Evolutionary conservation across 2,797 vertebrate species (phyloP).

Genomic region (Schizopygopsis pylzovi): DNA sequence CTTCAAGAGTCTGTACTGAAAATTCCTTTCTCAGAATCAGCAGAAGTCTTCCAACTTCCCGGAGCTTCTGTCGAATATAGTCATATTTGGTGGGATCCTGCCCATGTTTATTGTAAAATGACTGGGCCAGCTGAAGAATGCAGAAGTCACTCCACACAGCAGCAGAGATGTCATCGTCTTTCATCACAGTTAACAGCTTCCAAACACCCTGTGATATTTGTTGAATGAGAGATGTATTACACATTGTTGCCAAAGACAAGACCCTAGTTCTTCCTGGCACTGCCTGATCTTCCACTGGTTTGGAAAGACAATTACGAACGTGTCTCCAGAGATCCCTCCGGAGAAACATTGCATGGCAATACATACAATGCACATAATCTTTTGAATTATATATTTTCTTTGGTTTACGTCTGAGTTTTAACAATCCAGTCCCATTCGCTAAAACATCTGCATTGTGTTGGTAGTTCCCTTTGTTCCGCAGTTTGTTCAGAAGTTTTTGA

Average conservation of each 20-base stretch:
- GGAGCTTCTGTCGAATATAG: slow-evolving; percentile 51
- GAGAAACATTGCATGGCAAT: slow-evolving; percentile 46
- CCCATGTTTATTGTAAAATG: slow-evolving; percentile 58
- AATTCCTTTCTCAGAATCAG: slow-evolving; percentile 22
- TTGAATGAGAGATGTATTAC: slow-evolving; percentile 32
- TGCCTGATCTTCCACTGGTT: background rate
- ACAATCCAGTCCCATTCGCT: slow-evolving; percentile 23
- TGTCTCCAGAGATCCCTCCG: slow-evolving; percentile 22
- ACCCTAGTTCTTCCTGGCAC: slow-evolving; percentile 15
- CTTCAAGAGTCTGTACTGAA: slow-evolving; percentile 14
- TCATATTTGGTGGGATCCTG: slow-evolving; percentile 46
- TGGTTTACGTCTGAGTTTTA: slow-evolving; percentile 46
- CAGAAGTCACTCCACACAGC: slow-evolving; percentile 52
- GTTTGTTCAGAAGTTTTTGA: slow-evolving; percentile 44
- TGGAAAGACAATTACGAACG: slow-evolving; percentile 29
- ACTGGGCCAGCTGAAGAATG: slow-evolving; percentile 58
- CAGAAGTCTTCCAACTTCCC: slow-evolving; percentile 48
- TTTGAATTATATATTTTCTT: slow-evolving; percentile 45
- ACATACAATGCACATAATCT: slow-evolving; percentile 55
- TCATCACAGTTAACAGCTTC: slow-evolving; percentile 61
- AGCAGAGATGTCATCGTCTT: slow-evolving; percentile 60
- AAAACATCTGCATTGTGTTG: slow-evolving; percentile 45
- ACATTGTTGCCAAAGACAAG: slow-evolving; percentile 42
- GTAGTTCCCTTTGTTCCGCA: slow-evolving; percentile 52
- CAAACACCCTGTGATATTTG: slow-evolving; percentile 43